A percentile compares a stretch with the other conserved stretches of the same genome.
Conservation (phyloP, 2,888 invertebrate species). For the Lithodes maja region DNA sequence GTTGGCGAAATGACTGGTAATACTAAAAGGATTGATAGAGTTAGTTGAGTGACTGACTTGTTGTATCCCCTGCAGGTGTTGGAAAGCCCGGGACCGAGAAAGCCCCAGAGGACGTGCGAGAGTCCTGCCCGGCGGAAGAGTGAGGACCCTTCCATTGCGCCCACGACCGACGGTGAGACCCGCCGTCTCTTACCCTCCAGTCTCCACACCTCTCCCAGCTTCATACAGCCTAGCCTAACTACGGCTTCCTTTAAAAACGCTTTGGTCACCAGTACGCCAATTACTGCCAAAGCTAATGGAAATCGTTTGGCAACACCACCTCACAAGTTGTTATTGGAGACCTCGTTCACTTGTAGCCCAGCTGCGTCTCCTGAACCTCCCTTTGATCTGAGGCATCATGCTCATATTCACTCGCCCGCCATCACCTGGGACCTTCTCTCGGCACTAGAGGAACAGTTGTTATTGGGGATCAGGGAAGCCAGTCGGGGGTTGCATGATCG, state of each 20-base stretch:
- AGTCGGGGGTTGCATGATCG: conserved; percentile 63
- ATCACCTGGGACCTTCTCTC: conserved; percentile 77
- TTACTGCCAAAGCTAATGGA: conserved; percentile 19
- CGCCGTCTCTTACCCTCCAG: conserved; percentile 39
- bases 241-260: conserved; percentile 6
- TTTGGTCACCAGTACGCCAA: conserved; percentile 22
- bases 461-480: conserved; percentile 58
- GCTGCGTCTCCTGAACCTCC: conserved; percentile 74
- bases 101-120: conserved; percentile 57
- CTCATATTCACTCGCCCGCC: conserved; percentile 66
- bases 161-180: conserved; percentile 36
- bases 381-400: conserved; percentile 68
- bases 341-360: conserved; percentile 80
- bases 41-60: too few species aligned
- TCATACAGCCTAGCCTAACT: conserved; percentile 21
- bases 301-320: conserved; percentile 73
- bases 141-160: background rate
- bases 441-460: conserved; percentile 73
- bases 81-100: conserved; percentile 68
- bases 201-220: conserved; percentile 21
- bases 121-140: conserved; percentile 51
- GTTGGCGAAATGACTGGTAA: too few species aligned
- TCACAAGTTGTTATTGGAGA: conserved; percentile 82
- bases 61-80: conserved; percentile 52
- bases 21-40: too few species aligned